Evolutionary conservation across 2,888 invertebrate species (phyloP).

Genomic region (Philaethria dido): DNA sequence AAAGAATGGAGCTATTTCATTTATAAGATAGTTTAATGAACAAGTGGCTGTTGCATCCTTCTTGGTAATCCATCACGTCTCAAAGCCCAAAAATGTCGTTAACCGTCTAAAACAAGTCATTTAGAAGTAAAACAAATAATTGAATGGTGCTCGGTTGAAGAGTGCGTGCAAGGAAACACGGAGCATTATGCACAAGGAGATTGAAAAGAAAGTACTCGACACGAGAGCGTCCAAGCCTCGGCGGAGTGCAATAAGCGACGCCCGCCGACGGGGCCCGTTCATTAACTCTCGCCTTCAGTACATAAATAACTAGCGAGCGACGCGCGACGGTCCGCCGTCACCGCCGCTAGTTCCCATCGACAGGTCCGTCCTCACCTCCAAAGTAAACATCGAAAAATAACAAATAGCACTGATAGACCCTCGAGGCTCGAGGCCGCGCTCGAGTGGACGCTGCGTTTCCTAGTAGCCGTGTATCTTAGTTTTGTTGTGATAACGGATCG

Average conservation of each 20-base stretch:
- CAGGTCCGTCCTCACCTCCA: conserved; percentile 44
- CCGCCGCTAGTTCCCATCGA: conserved; percentile 56
- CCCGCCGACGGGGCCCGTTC: conserved; percentile 71
- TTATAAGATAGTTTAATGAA: background rate
- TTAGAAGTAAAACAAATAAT: conserved; percentile 78
- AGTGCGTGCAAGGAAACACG: conserved; percentile 75
- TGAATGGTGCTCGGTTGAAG: conserved; percentile 67
- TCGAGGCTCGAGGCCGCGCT: conserved; percentile 52
- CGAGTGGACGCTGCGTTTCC: conserved; percentile 51
- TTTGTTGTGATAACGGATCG: conserved; percentile 68
- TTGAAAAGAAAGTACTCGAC: conserved; percentile 80
- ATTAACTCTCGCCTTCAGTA: conserved; percentile 75
- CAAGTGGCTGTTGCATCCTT: conserved; percentile 23
- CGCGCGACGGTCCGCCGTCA: conserved; percentile 55
- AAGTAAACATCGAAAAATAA: conserved; percentile 63
- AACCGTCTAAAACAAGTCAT: conserved; percentile 62
- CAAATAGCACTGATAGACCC: conserved; percentile 60
- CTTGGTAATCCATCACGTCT: conserved; percentile 45
- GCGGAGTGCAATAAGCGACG: conserved; percentile 78
- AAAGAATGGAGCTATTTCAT: background rate
- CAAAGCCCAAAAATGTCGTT: conserved; percentile 70
- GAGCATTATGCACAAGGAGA: conserved; percentile 79
- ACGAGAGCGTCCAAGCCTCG: conserved; percentile 76
- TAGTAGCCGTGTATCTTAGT: conserved; percentile 57
- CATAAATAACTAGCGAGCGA: conserved; percentile 67